Base-by-base conservation (phyloP, 2,797 vertebrate genomes). In the Rousettus madagascariensis region DNA sequence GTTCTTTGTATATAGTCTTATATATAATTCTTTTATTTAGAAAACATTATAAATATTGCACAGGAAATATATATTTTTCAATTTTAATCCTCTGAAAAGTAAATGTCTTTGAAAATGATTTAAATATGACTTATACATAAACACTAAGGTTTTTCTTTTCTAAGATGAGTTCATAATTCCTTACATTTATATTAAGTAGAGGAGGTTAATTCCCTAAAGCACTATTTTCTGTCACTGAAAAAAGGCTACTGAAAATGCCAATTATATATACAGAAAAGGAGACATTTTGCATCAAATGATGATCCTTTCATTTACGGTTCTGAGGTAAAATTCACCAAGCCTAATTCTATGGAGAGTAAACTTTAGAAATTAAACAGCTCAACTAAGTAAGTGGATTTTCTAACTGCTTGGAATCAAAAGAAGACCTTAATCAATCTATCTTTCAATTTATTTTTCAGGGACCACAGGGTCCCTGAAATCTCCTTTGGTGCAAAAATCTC, bases 321-420 rank as follows among this genome's bases (percentile, higher is more conserved):
- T 80, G 80, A 87, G 90, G n/a, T 43, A 75, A 86, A 87, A 87
- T 87, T 94, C 90, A 91, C 75, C 15, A 94, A 85, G 24, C 28
- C 57, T 86, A 92, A 79, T 84, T 87, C 46, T 84, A 55, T 79
- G 53, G 33, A 63, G 28, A 92, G 26, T 84, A 86, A 86, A 55
- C 17, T 46, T 75, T 80, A 91, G 38, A 7, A 94, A 92, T 78
- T 78, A 82, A 91, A 91, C 15, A 75, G 49, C 16, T 72, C 65
- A 59, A 57, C 17, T 49, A 66, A 72, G 53, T 46, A 80, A 94
- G 30, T 33, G 36, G 16, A 86, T 89, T 89, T 96, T 66, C 74
- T 93, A 68, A 68, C 19, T 65, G 30, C 15, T 28, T 80, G 11
- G 13, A 86, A 26, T 82, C 38, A 55, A 90, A 89, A 71, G 63